A percentile compares a stretch with the other conserved stretches of the same genome.
Conservation (phyloP, 2,888 invertebrate species). For the Cerastis rubricosa region DNA sequence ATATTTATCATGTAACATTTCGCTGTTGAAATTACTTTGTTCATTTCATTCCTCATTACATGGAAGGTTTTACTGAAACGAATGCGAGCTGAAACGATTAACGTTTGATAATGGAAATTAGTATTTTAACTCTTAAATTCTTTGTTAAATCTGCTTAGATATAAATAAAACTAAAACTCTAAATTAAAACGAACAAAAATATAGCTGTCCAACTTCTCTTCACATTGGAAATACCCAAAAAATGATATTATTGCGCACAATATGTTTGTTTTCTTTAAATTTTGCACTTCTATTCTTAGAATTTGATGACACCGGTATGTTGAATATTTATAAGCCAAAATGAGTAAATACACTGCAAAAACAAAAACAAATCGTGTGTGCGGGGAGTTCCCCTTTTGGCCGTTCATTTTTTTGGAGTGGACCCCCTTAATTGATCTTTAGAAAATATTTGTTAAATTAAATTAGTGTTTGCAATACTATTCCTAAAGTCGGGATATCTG, state of each 20-base stretch:
- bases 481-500: neutral
- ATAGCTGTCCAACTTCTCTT: neutral
- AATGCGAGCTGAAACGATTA: neutral
- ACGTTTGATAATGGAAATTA: neutral
- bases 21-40: neutral
- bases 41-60: neutral
- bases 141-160: neutral
- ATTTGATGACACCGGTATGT: neutral
- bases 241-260: neutral
- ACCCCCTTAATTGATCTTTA: too few relatives aligned
- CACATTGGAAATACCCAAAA: constrained; percentile 18
- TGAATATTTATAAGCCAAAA: neutral
- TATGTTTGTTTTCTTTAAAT: neutral
- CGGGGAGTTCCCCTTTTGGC: neutral
- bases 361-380: neutral
- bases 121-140: neutral
- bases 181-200: neutral
- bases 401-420: too few relatives aligned
- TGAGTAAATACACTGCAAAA: neutral
- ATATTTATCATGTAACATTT: neutral
- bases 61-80: neutral
- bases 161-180: constrained; percentile 5
- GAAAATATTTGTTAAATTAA: too few relatives aligned
- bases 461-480: neutral
- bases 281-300: constrained; percentile 2